phyloP scores from a whole-genome alignment of 2,797 vertebrate species.

The Knipowitschia caucasica region DNA sequence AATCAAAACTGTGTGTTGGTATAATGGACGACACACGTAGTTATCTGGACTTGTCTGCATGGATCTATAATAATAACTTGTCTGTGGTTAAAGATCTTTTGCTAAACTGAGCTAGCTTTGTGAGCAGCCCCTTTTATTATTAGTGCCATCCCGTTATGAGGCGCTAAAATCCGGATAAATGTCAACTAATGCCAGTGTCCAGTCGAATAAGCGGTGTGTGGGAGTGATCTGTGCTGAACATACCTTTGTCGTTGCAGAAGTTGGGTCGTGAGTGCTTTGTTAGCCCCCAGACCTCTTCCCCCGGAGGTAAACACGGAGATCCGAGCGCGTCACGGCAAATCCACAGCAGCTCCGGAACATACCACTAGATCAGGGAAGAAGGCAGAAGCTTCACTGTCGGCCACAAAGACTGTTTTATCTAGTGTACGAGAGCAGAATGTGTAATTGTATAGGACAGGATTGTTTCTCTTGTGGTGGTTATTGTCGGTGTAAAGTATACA shows the following conservation, averaged over 20 bases:
- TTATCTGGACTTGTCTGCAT: too few species aligned
- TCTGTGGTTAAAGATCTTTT: constrained; percentile 24
- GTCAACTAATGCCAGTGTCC: rapidly evolving
- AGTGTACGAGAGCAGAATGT: too few species aligned
- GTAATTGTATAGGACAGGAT: too few species aligned
- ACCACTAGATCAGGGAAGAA: constrained; percentile 41
- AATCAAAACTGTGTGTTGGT: not conserved
- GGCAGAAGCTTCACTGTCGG: rapidly evolving
- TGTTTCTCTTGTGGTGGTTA: too few species aligned
- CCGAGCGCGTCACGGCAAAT: constrained; percentile 49
- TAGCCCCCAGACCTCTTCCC: constrained; percentile 9
- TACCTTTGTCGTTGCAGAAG: not conserved
- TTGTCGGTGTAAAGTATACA: too few species aligned
- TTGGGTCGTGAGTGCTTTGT: not conserved
- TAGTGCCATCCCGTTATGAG: constrained; percentile 62
- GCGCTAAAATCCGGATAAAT: not conserved
- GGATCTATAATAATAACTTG: too few species aligned
- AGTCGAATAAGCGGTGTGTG: rapidly evolving
- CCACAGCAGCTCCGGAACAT: constrained; percentile 34
- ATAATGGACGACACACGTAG: too few species aligned
- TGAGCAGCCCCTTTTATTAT: constrained; percentile 23
- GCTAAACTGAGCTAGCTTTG: constrained; percentile 63
- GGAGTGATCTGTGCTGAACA: constrained; percentile 18
- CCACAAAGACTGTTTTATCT: too few species aligned
- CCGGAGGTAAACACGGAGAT: constrained; percentile 12